phyloP scores from a whole-genome alignment of 2,113 vertebrate genomes.

The Lepisosteus osseus region DNA sequence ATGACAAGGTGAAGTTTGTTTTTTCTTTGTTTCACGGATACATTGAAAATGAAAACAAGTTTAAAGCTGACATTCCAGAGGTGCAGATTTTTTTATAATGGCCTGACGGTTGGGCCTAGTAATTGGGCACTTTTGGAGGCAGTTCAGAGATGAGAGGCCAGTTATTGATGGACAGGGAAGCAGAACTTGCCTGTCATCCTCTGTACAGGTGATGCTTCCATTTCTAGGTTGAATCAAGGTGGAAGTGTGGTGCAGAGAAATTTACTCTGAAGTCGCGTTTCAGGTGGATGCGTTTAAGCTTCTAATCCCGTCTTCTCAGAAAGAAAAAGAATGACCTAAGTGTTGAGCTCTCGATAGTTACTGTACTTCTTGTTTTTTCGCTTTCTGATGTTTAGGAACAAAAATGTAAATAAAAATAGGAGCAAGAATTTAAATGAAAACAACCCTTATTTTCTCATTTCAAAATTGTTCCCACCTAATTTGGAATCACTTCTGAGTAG shows the following conservation, averaged over 20 bases:
- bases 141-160: background rate
- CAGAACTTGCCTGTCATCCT: conserved; percentile 12
- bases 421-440: no score
- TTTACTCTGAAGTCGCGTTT: background rate
- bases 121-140: conserved; percentile 20
- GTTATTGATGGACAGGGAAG: conserved; percentile 2
- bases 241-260: background rate
- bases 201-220: background rate
- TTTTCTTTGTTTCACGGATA: background rate
- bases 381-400: no score
- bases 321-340: no score
- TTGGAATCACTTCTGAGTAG: no score
- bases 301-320: no score
- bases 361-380: no score
- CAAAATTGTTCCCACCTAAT: no score
- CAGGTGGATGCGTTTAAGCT: no score
- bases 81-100: conserved; percentile 16
- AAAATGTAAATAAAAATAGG: no score
- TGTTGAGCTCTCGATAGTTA: no score
- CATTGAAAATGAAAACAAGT: background rate
- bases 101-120: conserved; percentile 10
- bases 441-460: no score
- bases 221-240: background rate
- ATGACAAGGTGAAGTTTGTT: conserved; percentile 8
- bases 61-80: conserved; percentile 8